Percentiles rank a stretch among this genome's conserved stretches.
phyloP scores from a whole-genome alignment of 64 coral and sea anemone species.

The Trachythela sp. region DNA sequence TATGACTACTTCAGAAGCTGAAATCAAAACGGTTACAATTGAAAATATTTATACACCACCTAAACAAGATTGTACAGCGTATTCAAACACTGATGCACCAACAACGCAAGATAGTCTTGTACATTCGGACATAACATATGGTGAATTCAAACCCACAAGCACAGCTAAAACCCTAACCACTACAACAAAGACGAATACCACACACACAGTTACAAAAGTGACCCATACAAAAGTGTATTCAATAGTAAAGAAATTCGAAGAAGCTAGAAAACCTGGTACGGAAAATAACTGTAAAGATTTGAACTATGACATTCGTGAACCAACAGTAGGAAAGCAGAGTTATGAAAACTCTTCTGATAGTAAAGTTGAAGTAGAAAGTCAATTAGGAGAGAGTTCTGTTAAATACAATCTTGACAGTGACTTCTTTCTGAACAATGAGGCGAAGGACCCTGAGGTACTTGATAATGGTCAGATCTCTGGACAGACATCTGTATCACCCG shows the following conservation, averaged over 20 bases:
- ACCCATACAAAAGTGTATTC: neutral
- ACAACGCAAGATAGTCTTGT: neutral
- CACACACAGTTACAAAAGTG: neutral
- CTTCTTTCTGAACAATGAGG: too few species aligned
- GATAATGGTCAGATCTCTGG: neutral
- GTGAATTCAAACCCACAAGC: too few species aligned
- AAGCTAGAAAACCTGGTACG: neutral
- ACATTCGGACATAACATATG: too few species aligned
- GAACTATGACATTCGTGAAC: neutral
- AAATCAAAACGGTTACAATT: neutral
- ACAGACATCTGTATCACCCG: neutral
- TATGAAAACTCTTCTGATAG: too few species aligned
- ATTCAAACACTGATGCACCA: neutral
- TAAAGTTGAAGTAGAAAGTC: too few species aligned
- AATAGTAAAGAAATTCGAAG: neutral
- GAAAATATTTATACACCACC: neutral
- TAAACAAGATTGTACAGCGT: neutral
- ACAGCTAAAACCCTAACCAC: neutral
- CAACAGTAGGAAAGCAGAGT: too few species aligned
- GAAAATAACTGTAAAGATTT: neutral
- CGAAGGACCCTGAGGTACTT: neutral
- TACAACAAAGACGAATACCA: neutral
- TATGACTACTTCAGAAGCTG: neutral
- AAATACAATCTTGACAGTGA: too few species aligned
- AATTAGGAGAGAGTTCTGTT: too few species aligned